These are phyloP conservation scores for Pectinophora gossypiella DNA, from an alignment of 1,140 invertebrate species.

Conservation along the genomic window DNA sequence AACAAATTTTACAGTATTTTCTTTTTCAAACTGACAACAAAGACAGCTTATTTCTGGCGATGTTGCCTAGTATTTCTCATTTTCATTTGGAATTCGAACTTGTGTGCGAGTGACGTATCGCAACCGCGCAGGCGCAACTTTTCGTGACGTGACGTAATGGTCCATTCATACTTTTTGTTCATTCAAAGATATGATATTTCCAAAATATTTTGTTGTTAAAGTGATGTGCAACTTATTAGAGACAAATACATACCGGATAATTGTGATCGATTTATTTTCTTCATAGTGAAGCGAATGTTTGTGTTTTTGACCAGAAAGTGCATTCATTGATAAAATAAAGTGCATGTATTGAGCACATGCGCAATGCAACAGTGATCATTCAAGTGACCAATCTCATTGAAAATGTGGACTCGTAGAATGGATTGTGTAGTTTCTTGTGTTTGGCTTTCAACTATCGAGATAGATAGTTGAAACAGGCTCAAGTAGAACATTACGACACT, in stretches of 20 bases:
- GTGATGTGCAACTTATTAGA: constrained; percentile 31
- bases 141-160: constrained; percentile 70
- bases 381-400: constrained; percentile 4
- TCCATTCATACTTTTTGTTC: constrained; percentile 73
- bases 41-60: too few relatives aligned
- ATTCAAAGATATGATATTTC: constrained; percentile 49
- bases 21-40: too few relatives aligned
- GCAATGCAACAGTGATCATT: constrained; percentile 38
- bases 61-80: neutral
- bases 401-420: constrained; percentile 27
- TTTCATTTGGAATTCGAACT: neutral
- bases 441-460: constrained; percentile 33
- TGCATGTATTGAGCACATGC: constrained; percentile 62
- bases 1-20: too few relatives aligned
- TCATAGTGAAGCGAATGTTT: neutral
- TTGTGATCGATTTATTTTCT: neutral
- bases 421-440: constrained; percentile 25
- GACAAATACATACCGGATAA: constrained; percentile 7
- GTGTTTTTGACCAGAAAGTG: constrained; percentile 34
- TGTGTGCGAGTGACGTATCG: constrained; percentile 2
- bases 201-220: constrained; percentile 54
- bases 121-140: constrained; percentile 60
- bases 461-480: constrained; percentile 51
- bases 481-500: constrained; percentile 74
- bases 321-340: constrained; percentile 55